phyloP scores from a whole-genome alignment of 2,797 vertebrate genomes.

The Mastacembelus armatus region DNA sequence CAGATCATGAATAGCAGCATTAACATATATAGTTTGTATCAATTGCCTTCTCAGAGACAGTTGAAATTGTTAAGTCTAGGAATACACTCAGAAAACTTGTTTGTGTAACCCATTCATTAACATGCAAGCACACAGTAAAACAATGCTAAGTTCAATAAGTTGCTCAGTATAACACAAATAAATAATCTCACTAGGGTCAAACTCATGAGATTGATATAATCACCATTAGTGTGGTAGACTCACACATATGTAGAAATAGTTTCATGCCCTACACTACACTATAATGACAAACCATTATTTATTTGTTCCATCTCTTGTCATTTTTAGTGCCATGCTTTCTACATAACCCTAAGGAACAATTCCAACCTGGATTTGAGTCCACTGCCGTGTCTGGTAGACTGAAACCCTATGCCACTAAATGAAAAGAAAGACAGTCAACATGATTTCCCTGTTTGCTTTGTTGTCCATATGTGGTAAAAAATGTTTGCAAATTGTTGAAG shows the following conservation, averaged over 20 bases:
- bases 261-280: too few relatives aligned
- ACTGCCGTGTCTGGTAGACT: constrained; percentile 68
- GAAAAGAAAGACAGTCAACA: constrained; percentile 61
- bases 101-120: neutral
- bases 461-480: constrained; percentile 66
- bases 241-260: too few relatives aligned
- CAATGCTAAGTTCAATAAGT: neutral
- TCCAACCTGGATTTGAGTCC: constrained; percentile 16
- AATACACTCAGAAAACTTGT: neutral
- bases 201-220: too few relatives aligned
- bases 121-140: neutral
- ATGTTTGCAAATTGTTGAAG: constrained; percentile 69
- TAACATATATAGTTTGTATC: constrained; percentile 8
- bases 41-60: constrained; percentile 12
- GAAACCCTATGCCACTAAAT: constrained; percentile 73
- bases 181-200: too few relatives aligned
- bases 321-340: neutral
- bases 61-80: constrained; percentile 4
- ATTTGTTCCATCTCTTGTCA: constrained; percentile 1
- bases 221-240: too few relatives aligned
- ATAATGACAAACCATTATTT: too few relatives aligned
- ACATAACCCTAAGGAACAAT: neutral
- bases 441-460: constrained; percentile 64
- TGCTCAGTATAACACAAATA: too few relatives aligned
- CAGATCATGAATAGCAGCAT: constrained; percentile 33